These are phyloP conservation scores for Cyclura pinguis DNA, from an alignment of 2,797 vertebrate genomes.

Conservation along the genomic window DNA sequence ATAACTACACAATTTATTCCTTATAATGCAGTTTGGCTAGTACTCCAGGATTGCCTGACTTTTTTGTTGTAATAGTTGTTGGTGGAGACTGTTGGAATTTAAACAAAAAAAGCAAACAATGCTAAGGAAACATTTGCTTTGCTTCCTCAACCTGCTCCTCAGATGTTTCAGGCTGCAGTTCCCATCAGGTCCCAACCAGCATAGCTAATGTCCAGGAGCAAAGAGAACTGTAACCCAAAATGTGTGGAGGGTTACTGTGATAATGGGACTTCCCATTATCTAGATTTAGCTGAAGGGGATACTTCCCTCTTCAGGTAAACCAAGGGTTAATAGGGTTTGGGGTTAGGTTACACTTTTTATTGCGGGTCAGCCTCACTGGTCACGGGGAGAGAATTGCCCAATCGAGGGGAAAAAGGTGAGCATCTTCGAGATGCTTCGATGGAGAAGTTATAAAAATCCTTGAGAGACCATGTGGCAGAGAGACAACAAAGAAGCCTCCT, in stretches of 20 bases:
- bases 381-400: no score
- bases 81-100: not conserved
- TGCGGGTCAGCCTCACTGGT: no score
- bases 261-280: no score
- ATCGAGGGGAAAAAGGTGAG: no score
- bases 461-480: no score
- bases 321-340: no score
- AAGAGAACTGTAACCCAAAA: not conserved
- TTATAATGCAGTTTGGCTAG: slow-evolving; percentile 3
- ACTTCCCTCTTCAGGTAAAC: no score
- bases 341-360: no score
- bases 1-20: slow-evolving; percentile 5
- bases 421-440: no score
- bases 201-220: not conserved
- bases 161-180: not conserved
- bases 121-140: slow-evolving; percentile 2
- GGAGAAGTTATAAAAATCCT: no score
- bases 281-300: no score
- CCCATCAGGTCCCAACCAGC: not conserved
- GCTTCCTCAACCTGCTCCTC: not conserved
- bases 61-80: not conserved
- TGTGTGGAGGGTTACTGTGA: not conserved
- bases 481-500: no score
- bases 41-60: not conserved
- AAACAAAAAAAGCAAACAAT: not conserved